A percentile compares a stretch with the other conserved stretches of the same genome.
Evolutionary conservation across 92 coral and sea anemone species (phyloP).

Genomic region (Pocillopora meandrina): DNA sequence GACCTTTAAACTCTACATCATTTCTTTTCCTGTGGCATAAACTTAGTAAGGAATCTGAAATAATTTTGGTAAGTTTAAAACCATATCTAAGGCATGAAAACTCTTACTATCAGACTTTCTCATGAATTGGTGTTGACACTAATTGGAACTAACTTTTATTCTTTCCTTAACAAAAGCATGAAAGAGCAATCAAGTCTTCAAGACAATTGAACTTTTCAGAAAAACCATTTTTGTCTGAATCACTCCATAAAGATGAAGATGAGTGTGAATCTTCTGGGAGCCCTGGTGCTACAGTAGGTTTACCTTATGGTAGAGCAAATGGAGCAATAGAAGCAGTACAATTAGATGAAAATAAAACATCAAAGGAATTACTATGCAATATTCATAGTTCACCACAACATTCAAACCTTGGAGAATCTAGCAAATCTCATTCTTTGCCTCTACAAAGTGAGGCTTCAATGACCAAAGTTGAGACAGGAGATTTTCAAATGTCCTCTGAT

Average conservation of each 20-base stretch:
- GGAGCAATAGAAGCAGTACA: not conserved
- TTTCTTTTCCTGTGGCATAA: no score
- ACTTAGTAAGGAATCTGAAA: no score
- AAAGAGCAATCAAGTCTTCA: slow-evolving; percentile 3
- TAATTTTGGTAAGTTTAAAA: no score
- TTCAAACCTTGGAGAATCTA: not conserved
- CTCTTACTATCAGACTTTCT: no score
- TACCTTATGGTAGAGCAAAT: not conserved
- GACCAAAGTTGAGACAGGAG: not conserved
- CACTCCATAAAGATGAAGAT: not conserved
- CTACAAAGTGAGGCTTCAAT: not conserved
- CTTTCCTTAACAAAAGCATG: not conserved
- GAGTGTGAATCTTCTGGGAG: not conserved
- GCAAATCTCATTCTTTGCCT: not conserved
- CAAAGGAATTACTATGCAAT: not conserved
- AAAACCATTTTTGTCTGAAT: not conserved
- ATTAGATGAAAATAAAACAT: not conserved
- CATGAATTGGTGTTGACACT: no score
- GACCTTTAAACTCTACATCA: no score
- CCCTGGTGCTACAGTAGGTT: not conserved
- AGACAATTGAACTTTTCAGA: slow-evolving; percentile 30
- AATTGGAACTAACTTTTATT: not conserved
- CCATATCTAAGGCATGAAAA: no score
- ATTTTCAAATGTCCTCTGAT: slow-evolving; percentile 34
- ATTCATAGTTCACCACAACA: not conserved